phyloP scores from a whole-genome alignment of 1,140 invertebrate species.

The Diplogasteroides magnus region DNA sequence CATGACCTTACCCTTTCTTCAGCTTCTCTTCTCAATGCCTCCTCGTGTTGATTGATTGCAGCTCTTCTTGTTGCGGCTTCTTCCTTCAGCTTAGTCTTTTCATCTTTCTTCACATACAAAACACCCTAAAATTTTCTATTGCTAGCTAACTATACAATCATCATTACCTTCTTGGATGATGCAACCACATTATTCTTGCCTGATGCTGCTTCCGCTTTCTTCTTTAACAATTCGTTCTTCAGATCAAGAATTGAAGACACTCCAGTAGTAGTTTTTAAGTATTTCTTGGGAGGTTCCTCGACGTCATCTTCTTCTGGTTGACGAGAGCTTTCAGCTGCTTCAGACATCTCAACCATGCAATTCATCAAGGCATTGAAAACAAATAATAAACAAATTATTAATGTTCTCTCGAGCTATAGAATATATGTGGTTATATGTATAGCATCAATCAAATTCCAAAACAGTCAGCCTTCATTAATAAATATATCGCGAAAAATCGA shows the following conservation, averaged over 20 bases:
- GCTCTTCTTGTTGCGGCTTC: constrained; percentile 5
- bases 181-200: neutral
- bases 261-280: constrained; percentile 9
- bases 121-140: constrained; percentile 13
- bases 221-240: constrained; percentile 17
- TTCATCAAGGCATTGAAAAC: too few relatives aligned
- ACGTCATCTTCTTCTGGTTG: constrained; percentile 11
- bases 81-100: constrained; percentile 4
- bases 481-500: too few relatives aligned
- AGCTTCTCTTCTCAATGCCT: constrained; percentile 1
- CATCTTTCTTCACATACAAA: constrained; percentile 23
- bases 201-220: constrained; percentile 3
- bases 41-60: constrained; percentile 12
- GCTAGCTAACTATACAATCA: neutral
- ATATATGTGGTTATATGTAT: too few relatives aligned
- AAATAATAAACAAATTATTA: too few relatives aligned
- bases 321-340: constrained; percentile 5
- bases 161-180: neutral
- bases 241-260: constrained; percentile 14
- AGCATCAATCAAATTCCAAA: too few relatives aligned
- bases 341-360: too few relatives aligned
- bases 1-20: constrained; percentile 1
- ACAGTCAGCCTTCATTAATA: too few relatives aligned
- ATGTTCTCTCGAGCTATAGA: too few relatives aligned
- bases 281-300: constrained; percentile 6